Base-by-base conservation (phyloP, 2,113 vertebrate genomes). In the Guaruba guarouba region DNA sequence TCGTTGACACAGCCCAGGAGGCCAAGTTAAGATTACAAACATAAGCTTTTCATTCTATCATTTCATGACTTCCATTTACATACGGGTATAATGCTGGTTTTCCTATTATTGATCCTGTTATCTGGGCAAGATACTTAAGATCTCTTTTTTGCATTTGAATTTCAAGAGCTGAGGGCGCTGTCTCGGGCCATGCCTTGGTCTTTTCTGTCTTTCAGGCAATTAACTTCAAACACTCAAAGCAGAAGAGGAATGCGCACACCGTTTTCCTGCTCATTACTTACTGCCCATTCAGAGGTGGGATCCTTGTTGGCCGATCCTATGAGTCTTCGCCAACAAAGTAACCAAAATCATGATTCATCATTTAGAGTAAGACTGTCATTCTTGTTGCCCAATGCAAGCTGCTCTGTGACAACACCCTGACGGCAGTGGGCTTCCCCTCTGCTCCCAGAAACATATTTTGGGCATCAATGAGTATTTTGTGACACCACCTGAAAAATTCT, bases 61-160 rank as follows among this genome's bases (percentile, higher is more conserved):
- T 83, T 78, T 69, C 2, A 1, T 64, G 51, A n/a, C 9, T 83
- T 61, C 11, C 8, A 61, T 55, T 86, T 71, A 23, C 20, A 44
- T 5, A 20, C 48, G 4, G 4, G 17, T 15, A 29, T 68, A 63
- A 52, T 11, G 13, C 39, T 43, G 41, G 4, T 86, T 85, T 86
- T 69, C 48, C 44, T 90, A 28, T 73, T 87, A 92, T 29, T 93
- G 55, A 79, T 82, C 31, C 17, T 85, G 22, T 64, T 90, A 61
- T 31, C 62, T 35, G 48, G 43, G 7, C 13, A 61, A 68, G 33
- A 35, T 9, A 13, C 51, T 82, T 43, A 67, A 62, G 4, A 68
- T 55, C 14, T 69, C 33, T 27, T 76, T 76, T 90, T 74, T 0
- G 2, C 29, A 76, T 84, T 68, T 67, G 25, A 57, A 74, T 66